These are phyloP conservation scores for Drosophila atripex DNA, from an alignment of 2,888 invertebrate genomes.

Conservation along the genomic window DNA sequence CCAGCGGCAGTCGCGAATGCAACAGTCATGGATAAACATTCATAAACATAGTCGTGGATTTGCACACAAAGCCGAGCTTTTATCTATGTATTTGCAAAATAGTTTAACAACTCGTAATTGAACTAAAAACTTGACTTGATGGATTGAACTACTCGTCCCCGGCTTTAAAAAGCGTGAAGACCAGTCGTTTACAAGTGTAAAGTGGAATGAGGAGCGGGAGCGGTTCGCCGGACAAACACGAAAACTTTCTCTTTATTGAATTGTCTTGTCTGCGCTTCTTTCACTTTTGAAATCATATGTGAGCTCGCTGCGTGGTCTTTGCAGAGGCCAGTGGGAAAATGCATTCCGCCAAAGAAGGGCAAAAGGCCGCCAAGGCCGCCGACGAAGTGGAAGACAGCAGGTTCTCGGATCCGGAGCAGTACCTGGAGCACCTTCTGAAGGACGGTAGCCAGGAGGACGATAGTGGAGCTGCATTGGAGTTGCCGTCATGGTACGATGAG, in stretches of 20 bases:
- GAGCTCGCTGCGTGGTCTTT: slow-evolving; percentile 19
- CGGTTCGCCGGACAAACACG: neutral
- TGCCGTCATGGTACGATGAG: slow-evolving; percentile 89
- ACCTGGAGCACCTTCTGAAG: slow-evolving; percentile 77
- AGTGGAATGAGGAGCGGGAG: slow-evolving; percentile 19
- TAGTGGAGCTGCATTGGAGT: slow-evolving; percentile 82
- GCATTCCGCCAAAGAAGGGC: slow-evolving; percentile 33
- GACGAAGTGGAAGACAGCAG: neutral
- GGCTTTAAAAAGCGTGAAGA: slow-evolving; percentile 12
- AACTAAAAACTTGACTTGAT: slow-evolving; percentile 7
- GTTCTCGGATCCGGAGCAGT: slow-evolving; percentile 54
- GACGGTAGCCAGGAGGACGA: slow-evolving; percentile 81
- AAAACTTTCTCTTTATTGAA: slow-evolving; percentile 31
- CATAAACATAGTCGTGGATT: neutral
- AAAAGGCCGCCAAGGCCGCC: slow-evolving; percentile 38
- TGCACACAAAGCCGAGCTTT: slow-evolving; percentile 16
- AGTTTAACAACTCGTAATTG: slow-evolving; percentile 32
- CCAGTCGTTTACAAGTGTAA: slow-evolving; percentile 25
- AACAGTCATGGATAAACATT: neutral
- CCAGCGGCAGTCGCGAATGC: neutral
- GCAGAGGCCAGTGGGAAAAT: slow-evolving; percentile 40
- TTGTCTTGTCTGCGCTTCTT: slow-evolving; percentile 14
- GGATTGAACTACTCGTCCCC: slow-evolving; percentile 11
- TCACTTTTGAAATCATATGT: slow-evolving; percentile 14
- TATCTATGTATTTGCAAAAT: slow-evolving; percentile 19